Evolutionary conservation across 2,113 vertebrate species (phyloP).

Genomic region (Apodemus sylvaticus): DNA sequence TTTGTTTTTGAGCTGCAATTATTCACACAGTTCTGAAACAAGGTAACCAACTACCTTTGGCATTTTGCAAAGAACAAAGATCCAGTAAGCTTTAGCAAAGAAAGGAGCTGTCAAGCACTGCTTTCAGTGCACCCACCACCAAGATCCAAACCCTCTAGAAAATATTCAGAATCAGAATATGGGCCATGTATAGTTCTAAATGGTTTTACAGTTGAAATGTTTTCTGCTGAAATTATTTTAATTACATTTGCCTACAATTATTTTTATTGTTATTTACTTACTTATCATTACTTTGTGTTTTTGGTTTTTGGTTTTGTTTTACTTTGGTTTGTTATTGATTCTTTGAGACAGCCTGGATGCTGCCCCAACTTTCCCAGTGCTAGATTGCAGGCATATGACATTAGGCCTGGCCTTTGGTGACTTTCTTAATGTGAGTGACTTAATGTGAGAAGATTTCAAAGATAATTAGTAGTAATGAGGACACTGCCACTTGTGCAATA

Average conservation of each 20-base stretch:
- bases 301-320: background rate
- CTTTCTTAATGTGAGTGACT: background rate
- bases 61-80: background rate
- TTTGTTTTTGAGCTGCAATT: background rate
- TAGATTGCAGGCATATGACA: background rate
- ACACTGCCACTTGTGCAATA: background rate
- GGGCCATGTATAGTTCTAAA: background rate
- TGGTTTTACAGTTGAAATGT: background rate
- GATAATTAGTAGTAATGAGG: background rate
- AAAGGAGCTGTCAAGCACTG: constrained; percentile 27
- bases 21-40: constrained; percentile 1
- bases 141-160: background rate
- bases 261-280: background rate
- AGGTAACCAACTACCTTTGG: background rate
- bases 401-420: background rate
- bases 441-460: background rate
- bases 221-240: constrained; percentile 13
- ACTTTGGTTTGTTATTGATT: background rate
- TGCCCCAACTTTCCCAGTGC: background rate
- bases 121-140: background rate
- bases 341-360: background rate
- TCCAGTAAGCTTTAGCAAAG: background rate
- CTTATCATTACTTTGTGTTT: background rate
- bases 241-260: background rate
- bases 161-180: constrained; percentile 14